Conservation (phyloP, 2,113 vertebrate species). For the Dicerorhinus sumatrensis region DNA sequence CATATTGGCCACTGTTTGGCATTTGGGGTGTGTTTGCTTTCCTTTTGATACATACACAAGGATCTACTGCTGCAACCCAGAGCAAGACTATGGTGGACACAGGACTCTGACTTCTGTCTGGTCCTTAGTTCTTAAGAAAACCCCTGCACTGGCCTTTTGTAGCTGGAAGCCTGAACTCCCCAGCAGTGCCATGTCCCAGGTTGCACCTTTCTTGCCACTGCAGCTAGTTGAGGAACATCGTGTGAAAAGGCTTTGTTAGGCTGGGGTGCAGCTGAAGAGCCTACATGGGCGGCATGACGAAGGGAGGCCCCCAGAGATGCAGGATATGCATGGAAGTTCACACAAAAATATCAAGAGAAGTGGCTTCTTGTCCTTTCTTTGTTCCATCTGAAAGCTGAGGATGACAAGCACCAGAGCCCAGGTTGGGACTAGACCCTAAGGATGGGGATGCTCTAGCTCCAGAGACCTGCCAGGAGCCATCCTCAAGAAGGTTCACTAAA, state of each 20-base stretch:
- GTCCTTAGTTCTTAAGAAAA: not conserved
- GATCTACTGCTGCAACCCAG: not conserved
- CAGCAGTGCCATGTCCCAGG: not conserved
- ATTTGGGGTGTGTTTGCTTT: not conserved
- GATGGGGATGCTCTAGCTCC: not conserved
- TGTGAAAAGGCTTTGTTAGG: not conserved
- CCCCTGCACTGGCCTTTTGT: not conserved
- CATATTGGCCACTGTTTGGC: not conserved
- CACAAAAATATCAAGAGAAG: not conserved
- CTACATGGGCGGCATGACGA: not conserved
- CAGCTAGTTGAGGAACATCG: not conserved
- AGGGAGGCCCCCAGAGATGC: not conserved
- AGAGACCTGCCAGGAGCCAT: not conserved
- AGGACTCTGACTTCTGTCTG: not conserved
- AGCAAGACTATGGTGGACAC: not conserved
- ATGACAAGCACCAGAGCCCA: not conserved
- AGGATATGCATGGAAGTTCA: not conserved
- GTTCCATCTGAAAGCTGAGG: not conserved
- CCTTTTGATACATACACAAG: not conserved
- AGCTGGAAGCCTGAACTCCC: not conserved
- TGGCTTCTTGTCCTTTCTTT: not conserved
- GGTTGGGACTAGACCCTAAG: not conserved
- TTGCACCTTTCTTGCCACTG: not conserved
- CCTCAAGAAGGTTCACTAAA: not conserved
- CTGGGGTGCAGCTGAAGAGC: not conserved